Conservation (phyloP, 2,113 vertebrate species). For the Rousettus leschenaultii region DNA sequence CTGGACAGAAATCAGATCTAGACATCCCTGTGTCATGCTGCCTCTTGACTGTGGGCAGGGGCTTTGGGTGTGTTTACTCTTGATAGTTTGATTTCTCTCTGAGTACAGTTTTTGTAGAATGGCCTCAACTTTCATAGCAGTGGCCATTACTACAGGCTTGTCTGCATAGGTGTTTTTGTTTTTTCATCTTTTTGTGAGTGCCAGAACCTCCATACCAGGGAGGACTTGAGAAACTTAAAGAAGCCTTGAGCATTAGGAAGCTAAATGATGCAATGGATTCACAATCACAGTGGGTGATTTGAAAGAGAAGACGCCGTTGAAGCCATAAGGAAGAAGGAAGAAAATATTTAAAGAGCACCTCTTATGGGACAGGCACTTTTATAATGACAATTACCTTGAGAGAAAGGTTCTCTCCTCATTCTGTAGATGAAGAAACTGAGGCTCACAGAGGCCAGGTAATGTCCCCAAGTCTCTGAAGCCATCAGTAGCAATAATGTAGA, state of each 20-base stretch:
- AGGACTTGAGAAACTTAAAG: background rate
- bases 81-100: background rate
- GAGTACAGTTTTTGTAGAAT: background rate
- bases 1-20: background rate
- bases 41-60: background rate
- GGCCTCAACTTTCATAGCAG: background rate
- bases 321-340: background rate
- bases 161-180: background rate
- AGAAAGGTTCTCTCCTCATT: background rate
- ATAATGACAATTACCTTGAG: too few relatives aligned
- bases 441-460: background rate
- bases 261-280: background rate
- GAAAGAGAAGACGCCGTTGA: background rate
- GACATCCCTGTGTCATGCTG: background rate
- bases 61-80: background rate
- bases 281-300: background rate
- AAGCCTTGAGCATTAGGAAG: background rate
- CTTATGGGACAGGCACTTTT: background rate
- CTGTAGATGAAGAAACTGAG: background rate
- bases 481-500: background rate
- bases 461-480: background rate
- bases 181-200: background rate
- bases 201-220: background rate
- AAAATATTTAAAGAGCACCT: background rate
- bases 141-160: background rate